A percentile compares a stretch with the other conserved stretches of the same genome.
These are phyloP conservation scores for Heliothis virescens DNA, from an alignment of 1,140 invertebrate species.

Conservation along the genomic window DNA sequence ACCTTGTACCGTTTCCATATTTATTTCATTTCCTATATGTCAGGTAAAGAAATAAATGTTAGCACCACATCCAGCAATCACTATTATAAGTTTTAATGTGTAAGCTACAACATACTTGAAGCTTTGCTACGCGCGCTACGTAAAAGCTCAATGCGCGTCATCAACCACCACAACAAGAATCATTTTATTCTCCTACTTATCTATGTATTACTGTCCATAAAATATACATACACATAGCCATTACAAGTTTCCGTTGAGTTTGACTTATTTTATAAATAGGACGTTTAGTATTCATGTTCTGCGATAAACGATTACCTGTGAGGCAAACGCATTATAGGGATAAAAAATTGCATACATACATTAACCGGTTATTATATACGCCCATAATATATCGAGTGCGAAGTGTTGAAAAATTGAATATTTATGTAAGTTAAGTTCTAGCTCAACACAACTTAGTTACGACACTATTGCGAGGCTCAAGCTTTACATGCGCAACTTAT, in stretches of 20 bases:
- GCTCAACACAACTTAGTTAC: constrained; percentile 30
- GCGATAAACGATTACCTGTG: constrained; percentile 48
- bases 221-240: constrained; percentile 18
- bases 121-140: constrained; percentile 27
- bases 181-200: constrained; percentile 19
- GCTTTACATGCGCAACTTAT: not conserved
- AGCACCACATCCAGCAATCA: no score
- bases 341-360: constrained; percentile 45
- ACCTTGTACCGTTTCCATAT: not conserved
- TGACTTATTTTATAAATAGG: constrained; percentile 50
- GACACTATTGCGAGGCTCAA: not conserved
- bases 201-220: constrained; percentile 30
- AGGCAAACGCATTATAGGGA: constrained; percentile 40
- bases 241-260: constrained; percentile 45
- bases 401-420: constrained; percentile 42
- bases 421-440: constrained; percentile 38
- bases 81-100: no score
- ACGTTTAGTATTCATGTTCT: constrained; percentile 47
- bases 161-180: constrained; percentile 15
- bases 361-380: constrained; percentile 38
- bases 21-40: no score
- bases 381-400: constrained; percentile 36
- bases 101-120: not conserved
- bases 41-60: no score
- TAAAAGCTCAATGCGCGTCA: constrained; percentile 23